Base-by-base conservation (phyloP, 2,797 vertebrate species). In the Huso huso region DNA sequence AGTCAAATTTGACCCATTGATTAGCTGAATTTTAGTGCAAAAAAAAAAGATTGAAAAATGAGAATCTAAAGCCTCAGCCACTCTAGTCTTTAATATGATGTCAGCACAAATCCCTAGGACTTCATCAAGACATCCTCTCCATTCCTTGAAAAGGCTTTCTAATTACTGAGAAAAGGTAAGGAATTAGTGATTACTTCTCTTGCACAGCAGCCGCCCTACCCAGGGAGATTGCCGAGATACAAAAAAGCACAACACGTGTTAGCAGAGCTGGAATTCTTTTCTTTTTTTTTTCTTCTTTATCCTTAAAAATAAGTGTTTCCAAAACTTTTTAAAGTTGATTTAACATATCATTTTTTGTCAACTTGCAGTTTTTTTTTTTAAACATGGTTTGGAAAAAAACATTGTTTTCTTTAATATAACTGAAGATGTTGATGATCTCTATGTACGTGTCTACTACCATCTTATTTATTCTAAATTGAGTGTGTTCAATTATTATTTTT, bases 101-200 rank as follows among this genome's bases (percentile, higher is more conserved):
- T 64, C 79, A 82, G 78, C 83, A 84, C 80, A 88, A 82, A 88
- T 87, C 79, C 76, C 74, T 61, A 10, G 75, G 73, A 79, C 77
- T 4, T 7, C 65, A 73, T 72, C 76, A 78, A 78, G 73, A 83
- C 79, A 84, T 82, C 73, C 77, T 76, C 69, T 63, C 68, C 57
- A 62, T 69, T 78, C 74, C 78, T 74, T 67, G 73, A 79, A 81
- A 82, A 70, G 82, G 77, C 73, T 73, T 71, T 78, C 73, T 84
- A 84, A 86, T 88, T 80, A 85, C 79, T 64, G 73, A 65, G 77
- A 71, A 71, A 67, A 68, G 69, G 81, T 79, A 77, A 82, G 79
- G 87, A 88, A 84, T 83, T 71, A 73, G 73, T 68, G 65, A 63
- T 69, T 64, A 65, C 73, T 75, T 82, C 77, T 80, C 81, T 77